Conservation (phyloP, 2,113 vertebrate genomes). For the Vicugna pacos region DNA sequence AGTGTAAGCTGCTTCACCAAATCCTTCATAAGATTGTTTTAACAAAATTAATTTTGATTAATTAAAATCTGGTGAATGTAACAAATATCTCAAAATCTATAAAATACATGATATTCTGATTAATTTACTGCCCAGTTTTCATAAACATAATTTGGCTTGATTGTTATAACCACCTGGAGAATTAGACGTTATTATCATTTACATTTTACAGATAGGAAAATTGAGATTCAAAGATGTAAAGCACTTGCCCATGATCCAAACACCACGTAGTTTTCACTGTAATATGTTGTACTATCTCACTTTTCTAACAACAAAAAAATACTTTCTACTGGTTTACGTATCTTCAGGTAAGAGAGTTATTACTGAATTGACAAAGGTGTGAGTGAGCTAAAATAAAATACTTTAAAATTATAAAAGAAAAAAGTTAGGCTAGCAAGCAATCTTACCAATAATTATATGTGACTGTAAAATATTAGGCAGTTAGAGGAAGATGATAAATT, state of each 20-base stretch:
- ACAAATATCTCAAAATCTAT: background rate
- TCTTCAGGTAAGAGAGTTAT: constrained; percentile 15
- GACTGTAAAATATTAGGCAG: constrained; percentile 16
- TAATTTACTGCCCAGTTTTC: background rate
- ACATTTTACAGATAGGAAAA: background rate
- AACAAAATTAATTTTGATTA: background rate
- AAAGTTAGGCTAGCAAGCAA: background rate
- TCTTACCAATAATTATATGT: constrained; percentile 39
- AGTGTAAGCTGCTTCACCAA: background rate
- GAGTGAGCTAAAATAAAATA: constrained; percentile 34
- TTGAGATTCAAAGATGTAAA: background rate
- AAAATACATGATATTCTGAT: background rate
- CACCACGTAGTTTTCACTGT: background rate
- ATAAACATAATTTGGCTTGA: constrained; percentile 13
- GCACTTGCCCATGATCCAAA: background rate
- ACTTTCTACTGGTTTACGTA: background rate
- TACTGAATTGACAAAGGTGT: background rate
- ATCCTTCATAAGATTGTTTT: background rate
- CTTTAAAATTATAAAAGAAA: constrained; percentile 27
- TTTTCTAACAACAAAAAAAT: background rate
- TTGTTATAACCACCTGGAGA: background rate
- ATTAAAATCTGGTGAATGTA: background rate
- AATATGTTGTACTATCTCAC: background rate
- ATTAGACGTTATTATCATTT: background rate
- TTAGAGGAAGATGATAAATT: constrained; percentile 42